Percentiles rank a stretch among this genome's conserved stretches.
phyloP scores from a whole-genome alignment of 2,888 invertebrate species.

The Venusia cambrica region DNA sequence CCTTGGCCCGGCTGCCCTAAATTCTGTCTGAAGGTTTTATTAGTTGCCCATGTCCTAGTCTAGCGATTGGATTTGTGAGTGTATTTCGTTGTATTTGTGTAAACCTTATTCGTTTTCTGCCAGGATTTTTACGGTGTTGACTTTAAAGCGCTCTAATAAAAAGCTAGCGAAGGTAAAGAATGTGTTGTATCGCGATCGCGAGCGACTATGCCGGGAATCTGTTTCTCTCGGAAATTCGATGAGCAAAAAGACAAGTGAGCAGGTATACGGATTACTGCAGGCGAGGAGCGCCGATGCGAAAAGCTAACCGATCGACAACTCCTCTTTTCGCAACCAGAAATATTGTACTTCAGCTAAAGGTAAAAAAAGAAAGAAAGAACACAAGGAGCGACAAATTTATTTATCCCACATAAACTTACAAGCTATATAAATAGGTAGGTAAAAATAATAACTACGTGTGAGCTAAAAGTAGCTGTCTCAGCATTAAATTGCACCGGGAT shows the following conservation, averaged over 20 bases:
- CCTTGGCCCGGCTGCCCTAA: conserved; percentile 64
- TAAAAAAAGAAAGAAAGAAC: no score
- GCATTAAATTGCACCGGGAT: no score
- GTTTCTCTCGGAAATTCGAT: conserved; percentile 42
- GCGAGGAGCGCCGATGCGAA: conserved; percentile 49
- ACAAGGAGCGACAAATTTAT: no score
- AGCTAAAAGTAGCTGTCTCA: no score
- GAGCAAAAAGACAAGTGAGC: conserved; percentile 68
- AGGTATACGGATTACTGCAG: conserved; percentile 64
- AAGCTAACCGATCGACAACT: conserved; percentile 35
- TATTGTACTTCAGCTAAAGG: no score
- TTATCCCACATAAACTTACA: no score
- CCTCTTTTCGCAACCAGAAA: conserved; percentile 37
- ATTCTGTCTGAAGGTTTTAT: conserved; percentile 74
- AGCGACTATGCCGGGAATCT: conserved; percentile 43
- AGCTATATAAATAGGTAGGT: no score
- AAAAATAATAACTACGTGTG: no score
- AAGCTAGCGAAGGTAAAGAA: conserved; percentile 23
- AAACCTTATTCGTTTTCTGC: conserved; percentile 18
- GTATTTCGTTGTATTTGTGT: conserved; percentile 22
- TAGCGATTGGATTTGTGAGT: conserved; percentile 48
- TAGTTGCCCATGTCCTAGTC: conserved; percentile 67
- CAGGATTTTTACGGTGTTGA: conserved; percentile 34
- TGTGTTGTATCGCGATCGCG: conserved; percentile 6
- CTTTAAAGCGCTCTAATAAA: conserved; percentile 42